A percentile compares a stretch with the other conserved stretches of the same genome.
phyloP scores from a whole-genome alignment of 2,113 vertebrate species.

The Microtus pennsylvanicus region DNA sequence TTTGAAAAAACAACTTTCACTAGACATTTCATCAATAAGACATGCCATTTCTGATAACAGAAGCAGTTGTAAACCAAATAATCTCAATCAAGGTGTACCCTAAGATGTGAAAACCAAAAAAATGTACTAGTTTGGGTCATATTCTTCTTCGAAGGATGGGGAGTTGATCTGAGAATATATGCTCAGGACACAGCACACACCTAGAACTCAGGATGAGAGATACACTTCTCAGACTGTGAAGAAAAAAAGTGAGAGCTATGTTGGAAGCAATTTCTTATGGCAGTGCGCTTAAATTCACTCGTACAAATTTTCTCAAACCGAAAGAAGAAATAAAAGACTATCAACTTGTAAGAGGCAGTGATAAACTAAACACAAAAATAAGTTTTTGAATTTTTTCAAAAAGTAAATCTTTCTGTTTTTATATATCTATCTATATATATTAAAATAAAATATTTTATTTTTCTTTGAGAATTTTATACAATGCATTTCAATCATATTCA shows the following conservation, averaged over 20 bases:
- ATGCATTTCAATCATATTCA: too few species aligned
- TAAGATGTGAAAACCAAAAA: neutral
- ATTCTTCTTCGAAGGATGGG: slow-evolving; percentile 11
- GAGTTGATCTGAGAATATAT: neutral
- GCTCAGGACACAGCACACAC: neutral
- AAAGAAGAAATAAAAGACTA: slow-evolving; percentile 19
- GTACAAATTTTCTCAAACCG: neutral
- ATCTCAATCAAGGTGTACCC: neutral
- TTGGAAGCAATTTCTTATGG: neutral
- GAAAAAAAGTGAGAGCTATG: neutral
- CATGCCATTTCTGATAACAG: neutral
- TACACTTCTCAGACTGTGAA: neutral
- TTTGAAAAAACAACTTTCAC: neutral
- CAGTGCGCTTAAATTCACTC: neutral
- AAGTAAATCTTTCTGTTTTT: neutral
- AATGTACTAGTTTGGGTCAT: neutral
- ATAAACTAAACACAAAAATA: neutral
- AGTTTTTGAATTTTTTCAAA: neutral
- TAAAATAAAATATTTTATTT: neutral
- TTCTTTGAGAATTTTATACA: neutral
- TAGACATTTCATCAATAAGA: neutral
- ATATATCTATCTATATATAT: neutral
- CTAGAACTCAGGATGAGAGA: neutral
- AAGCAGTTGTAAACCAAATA: neutral
- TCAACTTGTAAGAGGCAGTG: neutral